phyloP scores from a whole-genome alignment of 1,140 invertebrate species.

The Drosophila subpulchrella region DNA sequence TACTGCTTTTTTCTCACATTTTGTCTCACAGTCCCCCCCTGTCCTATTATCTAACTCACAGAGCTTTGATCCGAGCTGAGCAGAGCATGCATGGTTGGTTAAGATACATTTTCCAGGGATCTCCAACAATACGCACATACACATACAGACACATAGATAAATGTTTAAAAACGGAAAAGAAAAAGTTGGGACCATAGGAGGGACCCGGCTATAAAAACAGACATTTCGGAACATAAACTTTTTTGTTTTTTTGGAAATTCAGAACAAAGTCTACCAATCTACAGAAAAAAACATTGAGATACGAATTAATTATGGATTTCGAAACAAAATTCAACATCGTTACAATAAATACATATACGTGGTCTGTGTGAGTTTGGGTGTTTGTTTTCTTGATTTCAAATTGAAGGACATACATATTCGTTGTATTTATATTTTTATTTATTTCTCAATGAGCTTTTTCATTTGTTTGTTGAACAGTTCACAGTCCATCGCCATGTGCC shows the following conservation, averaged over 20 bases:
- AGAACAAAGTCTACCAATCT: slow-evolving; percentile 28
- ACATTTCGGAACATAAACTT: slow-evolving; percentile 27
- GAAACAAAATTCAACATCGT: slow-evolving; percentile 38
- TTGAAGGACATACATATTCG: slow-evolving; percentile 12
- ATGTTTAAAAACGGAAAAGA: slow-evolving; percentile 8
- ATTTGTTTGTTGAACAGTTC: slow-evolving; percentile 6
- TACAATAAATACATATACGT: slow-evolving; percentile 27
- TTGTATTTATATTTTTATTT: slow-evolving; percentile 34
- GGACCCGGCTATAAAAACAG: slow-evolving; percentile 20
- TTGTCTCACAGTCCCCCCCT: neutral
- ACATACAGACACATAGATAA: slow-evolving; percentile 39
- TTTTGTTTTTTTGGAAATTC: slow-evolving; percentile 1
- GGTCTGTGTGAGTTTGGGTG: slow-evolving; percentile 4
- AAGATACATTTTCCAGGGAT: slow-evolving; percentile 38
- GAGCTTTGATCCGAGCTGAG: slow-evolving; percentile 43
- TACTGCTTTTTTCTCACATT: neutral
- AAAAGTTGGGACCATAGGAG: neutral
- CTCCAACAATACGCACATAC: slow-evolving; percentile 47
- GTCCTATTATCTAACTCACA: slow-evolving; percentile 17
- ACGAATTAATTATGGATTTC: slow-evolving; percentile 27
- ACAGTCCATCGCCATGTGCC: slow-evolving; percentile 14
- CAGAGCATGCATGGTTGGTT: slow-evolving; percentile 41
- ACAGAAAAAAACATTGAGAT: slow-evolving; percentile 32
- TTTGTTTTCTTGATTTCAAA: slow-evolving; percentile 4
- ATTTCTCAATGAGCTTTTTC: slow-evolving; percentile 16